These are phyloP conservation scores for Neoaliturus tenellus DNA, from an alignment of 2,888 invertebrate genomes.

Conservation along the genomic window DNA sequence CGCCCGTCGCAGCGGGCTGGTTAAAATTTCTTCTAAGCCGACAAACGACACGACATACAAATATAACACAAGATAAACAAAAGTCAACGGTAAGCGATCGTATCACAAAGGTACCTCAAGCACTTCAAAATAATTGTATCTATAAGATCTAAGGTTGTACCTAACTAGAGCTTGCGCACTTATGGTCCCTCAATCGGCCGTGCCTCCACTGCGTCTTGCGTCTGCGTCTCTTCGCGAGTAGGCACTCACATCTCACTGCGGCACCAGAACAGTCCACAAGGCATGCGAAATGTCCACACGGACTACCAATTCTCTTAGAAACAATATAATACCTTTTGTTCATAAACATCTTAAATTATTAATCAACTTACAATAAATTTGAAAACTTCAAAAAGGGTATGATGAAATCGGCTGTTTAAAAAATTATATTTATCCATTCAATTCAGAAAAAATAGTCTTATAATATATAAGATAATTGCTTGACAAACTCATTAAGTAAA, in stretches of 20 bases:
- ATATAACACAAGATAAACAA: slow-evolving; percentile 40
- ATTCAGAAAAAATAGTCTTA: not conserved
- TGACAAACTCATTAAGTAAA: not conserved
- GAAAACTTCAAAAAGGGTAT: not conserved
- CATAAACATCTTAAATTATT: not conserved
- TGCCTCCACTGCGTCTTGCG: not conserved
- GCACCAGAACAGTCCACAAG: not conserved
- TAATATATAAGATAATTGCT: not conserved
- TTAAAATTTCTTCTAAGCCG: slow-evolving; percentile 9
- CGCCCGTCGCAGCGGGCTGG: not conserved
- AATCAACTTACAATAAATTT: not conserved
- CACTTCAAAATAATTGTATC: slow-evolving; percentile 51
- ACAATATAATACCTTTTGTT: not conserved
- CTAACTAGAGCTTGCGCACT: slow-evolving; percentile 16
- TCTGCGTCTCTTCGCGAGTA: not conserved
- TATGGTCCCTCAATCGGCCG: slow-evolving; percentile 21
- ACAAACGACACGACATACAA: slow-evolving; percentile 44
- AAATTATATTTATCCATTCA: not conserved
- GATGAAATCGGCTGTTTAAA: not conserved
- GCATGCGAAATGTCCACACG: not conserved
- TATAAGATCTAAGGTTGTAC: slow-evolving; percentile 21
- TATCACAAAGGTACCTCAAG: slow-evolving; percentile 54
- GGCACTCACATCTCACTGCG: not conserved
- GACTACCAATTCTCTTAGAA: not conserved
- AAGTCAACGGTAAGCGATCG: slow-evolving; percentile 37